Evolutionary conservation across 2,113 vertebrate species (phyloP).

Genomic region (Albula glossodonta): DNA sequence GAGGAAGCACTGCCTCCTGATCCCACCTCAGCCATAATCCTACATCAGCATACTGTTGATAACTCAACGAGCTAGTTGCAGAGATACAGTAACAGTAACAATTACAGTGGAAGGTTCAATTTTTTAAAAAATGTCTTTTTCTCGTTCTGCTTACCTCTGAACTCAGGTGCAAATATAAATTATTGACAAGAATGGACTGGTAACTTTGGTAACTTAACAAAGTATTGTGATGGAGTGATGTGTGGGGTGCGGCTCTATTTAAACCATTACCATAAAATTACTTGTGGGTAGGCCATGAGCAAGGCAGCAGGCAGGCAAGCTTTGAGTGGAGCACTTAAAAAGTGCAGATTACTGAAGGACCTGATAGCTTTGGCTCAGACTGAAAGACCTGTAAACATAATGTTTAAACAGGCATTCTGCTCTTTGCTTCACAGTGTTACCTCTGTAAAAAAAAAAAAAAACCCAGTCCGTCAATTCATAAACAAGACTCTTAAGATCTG

Average conservation of each 20-base stretch:
- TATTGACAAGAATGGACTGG: no score
- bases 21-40: no score
- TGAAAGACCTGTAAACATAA: background rate
- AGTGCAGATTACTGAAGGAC: background rate
- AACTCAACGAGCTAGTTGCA: no score
- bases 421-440: background rate
- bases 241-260: background rate
- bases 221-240: no score
- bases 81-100: no score
- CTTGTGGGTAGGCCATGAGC: background rate
- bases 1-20: no score
- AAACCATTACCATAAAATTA: background rate
- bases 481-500: slow-evolving; percentile 8
- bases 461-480: background rate
- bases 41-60: no score
- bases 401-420: background rate
- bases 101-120: no score
- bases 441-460: background rate
- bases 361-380: background rate
- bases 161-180: no score
- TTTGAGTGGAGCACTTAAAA: background rate
- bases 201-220: no score
- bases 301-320: background rate
- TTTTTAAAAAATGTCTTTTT: no score
- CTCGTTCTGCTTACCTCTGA: no score